Conservation (phyloP, 2,113 vertebrate genomes). For the Nematolebias whitei region DNA sequence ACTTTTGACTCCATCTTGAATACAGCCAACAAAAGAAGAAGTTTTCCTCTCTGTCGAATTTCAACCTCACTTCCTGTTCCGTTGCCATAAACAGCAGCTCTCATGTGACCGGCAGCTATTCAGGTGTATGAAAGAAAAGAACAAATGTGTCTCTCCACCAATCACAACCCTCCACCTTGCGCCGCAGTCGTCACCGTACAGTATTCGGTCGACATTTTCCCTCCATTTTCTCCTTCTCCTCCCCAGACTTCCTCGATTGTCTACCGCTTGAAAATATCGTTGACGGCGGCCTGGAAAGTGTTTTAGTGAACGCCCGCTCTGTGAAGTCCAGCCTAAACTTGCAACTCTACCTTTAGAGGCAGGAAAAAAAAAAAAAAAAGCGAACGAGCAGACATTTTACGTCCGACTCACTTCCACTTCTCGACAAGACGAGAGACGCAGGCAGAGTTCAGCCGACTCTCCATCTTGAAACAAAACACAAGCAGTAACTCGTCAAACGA, state of each 20-base stretch:
- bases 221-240: conserved; percentile 61
- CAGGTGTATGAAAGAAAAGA: conserved; percentile 75
- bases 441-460: conserved; percentile 27
- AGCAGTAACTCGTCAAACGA: neutral
- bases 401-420: conserved; percentile 26
- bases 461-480: conserved; percentile 36
- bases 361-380: conserved; percentile 13
- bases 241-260: conserved; percentile 7
- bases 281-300: neutral
- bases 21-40: conserved; percentile 36
- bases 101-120: conserved; percentile 74
- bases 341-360: conserved; percentile 31
- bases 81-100: conserved; percentile 31
- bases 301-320: neutral
- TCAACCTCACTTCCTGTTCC: conserved; percentile 39
- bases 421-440: conserved; percentile 26
- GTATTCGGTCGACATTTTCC: conserved; percentile 74
- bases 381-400: conserved; percentile 74
- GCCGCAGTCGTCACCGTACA: conserved; percentile 64
- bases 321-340: conserved; percentile 36
- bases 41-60: conserved; percentile 30
- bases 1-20: conserved; percentile 20
- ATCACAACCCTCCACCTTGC: conserved; percentile 83
- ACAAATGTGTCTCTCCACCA: conserved; percentile 78
- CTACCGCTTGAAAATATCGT: conserved; percentile 1